phyloP scores from a whole-genome alignment of 2,113 vertebrate genomes.

The Phasianus colchicus region DNA sequence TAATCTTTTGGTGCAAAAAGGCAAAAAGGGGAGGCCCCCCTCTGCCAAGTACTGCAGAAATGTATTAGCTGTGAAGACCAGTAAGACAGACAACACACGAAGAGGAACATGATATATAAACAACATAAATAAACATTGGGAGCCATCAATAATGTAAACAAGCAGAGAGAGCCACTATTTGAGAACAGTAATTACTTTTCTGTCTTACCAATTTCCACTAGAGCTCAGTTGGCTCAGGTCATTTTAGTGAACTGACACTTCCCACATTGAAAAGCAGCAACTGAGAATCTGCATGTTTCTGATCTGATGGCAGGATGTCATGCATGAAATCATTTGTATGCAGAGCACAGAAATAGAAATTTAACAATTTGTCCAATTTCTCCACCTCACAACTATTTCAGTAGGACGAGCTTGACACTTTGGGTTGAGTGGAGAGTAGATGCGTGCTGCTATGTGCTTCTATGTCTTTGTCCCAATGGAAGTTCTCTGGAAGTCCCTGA shows the following conservation, averaged over 20 bases:
- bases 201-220: neutral
- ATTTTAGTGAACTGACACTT: neutral
- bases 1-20: neutral
- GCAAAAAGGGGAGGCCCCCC: neutral
- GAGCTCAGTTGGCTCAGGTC: neutral
- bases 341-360: neutral
- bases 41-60: neutral
- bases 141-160: neutral
- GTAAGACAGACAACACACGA: neutral
- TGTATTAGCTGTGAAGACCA: neutral
- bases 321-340: neutral
- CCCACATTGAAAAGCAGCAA: neutral
- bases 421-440: neutral
- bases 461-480: neutral
- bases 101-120: neutral
- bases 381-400: neutral
- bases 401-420: neutral
- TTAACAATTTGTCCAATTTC: neutral
- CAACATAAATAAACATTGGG: neutral
- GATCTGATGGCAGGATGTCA: neutral
- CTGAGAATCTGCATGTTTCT: neutral
- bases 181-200: neutral
- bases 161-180: neutral
- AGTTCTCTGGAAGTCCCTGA: neutral
- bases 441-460: neutral